Conservation (phyloP, 1,140 invertebrate genomes). For the Rhizoglyphus robini region DNA sequence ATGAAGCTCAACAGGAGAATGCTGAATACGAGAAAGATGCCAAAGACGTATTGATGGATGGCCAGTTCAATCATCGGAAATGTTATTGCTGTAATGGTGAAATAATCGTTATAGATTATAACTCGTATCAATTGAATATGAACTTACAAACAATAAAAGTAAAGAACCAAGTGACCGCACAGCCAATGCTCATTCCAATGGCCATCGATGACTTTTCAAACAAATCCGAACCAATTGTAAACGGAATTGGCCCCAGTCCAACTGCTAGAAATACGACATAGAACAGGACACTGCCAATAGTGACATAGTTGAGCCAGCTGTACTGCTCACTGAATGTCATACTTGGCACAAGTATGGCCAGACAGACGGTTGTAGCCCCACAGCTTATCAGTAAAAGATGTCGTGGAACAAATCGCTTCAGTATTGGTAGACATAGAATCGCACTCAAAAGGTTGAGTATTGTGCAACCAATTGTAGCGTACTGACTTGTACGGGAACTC, state of each 20-base stretch:
- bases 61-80: slow-evolving; percentile 19
- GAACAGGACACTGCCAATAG: slow-evolving; percentile 51
- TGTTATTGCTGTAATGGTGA: not conserved
- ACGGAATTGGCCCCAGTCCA: slow-evolving; percentile 63
- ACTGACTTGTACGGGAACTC: slow-evolving; percentile 26
- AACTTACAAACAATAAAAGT: slow-evolving; percentile 48
- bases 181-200: slow-evolving; percentile 70
- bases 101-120: too few relatives aligned
- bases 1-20: slow-evolving; percentile 47
- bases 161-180: slow-evolving; percentile 71
- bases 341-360: slow-evolving; percentile 10
- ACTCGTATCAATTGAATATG: not conserved
- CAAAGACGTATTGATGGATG: slow-evolving; percentile 53
- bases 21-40: slow-evolving; percentile 48
- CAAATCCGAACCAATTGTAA: slow-evolving; percentile 69
- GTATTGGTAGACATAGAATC: slow-evolving; percentile 24
- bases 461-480: slow-evolving; percentile 31
- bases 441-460: slow-evolving; percentile 32
- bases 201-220: slow-evolving; percentile 70
- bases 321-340: slow-evolving; percentile 5
- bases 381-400: slow-evolving; percentile 4
- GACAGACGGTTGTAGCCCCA: not conserved
- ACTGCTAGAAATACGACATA: slow-evolving; percentile 70
- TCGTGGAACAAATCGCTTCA: not conserved
- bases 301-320: slow-evolving; percentile 51